Conservation (phyloP, 1,140 invertebrate genomes). For the Saccostrea glomerata region DNA sequence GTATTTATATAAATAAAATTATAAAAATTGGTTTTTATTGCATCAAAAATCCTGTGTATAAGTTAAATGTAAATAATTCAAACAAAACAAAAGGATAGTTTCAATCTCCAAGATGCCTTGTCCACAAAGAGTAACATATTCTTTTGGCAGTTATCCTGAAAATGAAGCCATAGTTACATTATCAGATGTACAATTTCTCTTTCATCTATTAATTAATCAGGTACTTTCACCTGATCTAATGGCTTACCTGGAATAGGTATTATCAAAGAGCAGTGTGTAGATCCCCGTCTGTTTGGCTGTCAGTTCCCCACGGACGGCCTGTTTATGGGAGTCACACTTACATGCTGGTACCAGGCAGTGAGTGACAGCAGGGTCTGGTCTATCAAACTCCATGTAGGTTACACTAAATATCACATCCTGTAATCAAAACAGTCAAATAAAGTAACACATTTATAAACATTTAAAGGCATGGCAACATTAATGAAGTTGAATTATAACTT, state of each 20-base stretch:
- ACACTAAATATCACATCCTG: slow-evolving; percentile 77
- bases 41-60: too few relatives aligned
- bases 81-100: too few relatives aligned
- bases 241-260: slow-evolving; percentile 75
- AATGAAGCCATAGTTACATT: neutral
- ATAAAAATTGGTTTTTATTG: too few relatives aligned
- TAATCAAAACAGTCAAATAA: neutral
- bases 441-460: too few relatives aligned
- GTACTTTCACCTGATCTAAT: neutral
- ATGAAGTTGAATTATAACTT: too few relatives aligned
- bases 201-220: too few relatives aligned
- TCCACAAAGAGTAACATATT: slow-evolving; percentile 62
- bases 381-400: slow-evolving; percentile 62
- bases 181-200: neutral
- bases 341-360: slow-evolving; percentile 70
- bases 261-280: slow-evolving; percentile 78
- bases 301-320: slow-evolving; percentile 73
- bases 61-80: neutral
- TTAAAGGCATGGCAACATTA: too few relatives aligned
- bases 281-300: slow-evolving; percentile 72
- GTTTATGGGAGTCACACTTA: slow-evolving; percentile 76
- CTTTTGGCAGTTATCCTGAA: slow-evolving; percentile 67
- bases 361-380: slow-evolving; percentile 50
- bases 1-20: too few relatives aligned
- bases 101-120: slow-evolving; percentile 35